Evolutionary conservation across 2,797 vertebrate genomes (phyloP), one percentile per base, ranked within the genome.

Genomic region (Lycodopsis pacificus): DNA sequence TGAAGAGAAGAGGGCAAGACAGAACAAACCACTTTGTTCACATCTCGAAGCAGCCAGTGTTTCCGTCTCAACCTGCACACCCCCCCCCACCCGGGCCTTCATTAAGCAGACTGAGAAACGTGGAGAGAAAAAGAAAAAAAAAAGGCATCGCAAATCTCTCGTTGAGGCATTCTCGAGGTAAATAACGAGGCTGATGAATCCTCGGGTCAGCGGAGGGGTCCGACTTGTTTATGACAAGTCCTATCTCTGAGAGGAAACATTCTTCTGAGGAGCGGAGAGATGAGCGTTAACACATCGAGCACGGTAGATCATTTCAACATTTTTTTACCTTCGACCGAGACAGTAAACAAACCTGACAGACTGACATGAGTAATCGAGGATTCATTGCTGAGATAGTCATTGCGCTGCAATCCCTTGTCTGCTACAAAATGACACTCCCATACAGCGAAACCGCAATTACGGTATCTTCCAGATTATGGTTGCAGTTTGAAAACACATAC

Each of bases 1-100:
- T 49, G 72, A 58, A 54, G 46, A 80, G 69, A 27, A 27, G 6
- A 27, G 22, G 89, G 72, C 92, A 91, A 83, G 87, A 89, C 80
- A 76, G 82, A 83, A 92, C 91, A 91, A 84, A 88, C 72, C 73
- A 59, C 42, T 62, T 64, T 57, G 76, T 69, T 86, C 87, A 65
- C 79, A 69, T 87, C 66, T 57, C 10, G 12, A 65, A 78, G 80
- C 81, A 86, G 85, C 73, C 75, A 25, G 76, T 77, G 80, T 89
- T 77, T 82, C 12, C 1, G 65, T 75, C 88, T 65, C 32, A 87
- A 82, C 80, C 77, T 61, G 64, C 56, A 53, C 80, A 81, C 80
- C 80, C 22, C 4, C 30, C 30, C 30, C 30, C 30, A 32, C 5
- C 56, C 4, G 80, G n/a, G 49, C 87, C 84, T 77, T 80, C 81